A percentile compares a stretch with the other conserved stretches of the same genome.
Conservation (phyloP, 23 tunicate genomes). For the Ciona savignyi region DNA sequence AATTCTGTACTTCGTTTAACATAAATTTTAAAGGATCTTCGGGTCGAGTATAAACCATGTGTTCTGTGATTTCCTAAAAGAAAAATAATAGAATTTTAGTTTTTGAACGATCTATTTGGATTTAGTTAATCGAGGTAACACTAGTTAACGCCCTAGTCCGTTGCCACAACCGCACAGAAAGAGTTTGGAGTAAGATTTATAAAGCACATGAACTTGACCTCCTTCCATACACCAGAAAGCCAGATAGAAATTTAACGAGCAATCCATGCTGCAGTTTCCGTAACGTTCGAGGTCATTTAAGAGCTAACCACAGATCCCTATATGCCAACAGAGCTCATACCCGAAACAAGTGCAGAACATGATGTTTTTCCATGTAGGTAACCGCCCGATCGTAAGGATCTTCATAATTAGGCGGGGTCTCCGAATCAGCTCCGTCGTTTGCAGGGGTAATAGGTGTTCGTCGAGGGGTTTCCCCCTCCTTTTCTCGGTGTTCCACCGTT, state of each 20-base stretch:
- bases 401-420: slow-evolving; percentile 65
- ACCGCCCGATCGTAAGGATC: slow-evolving; percentile 88
- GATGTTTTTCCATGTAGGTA: slow-evolving; percentile 83
- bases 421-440: slow-evolving; percentile 25
- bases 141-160: too few species aligned
- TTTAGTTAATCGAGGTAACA: too few species aligned
- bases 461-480: neutral
- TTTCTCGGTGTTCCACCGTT: slow-evolving; percentile 18
- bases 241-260: too few species aligned
- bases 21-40: slow-evolving; percentile 84
- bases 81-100: neutral
- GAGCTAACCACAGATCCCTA: too few species aligned
- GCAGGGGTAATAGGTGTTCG: slow-evolving; percentile 1
- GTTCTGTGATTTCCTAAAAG: slow-evolving; percentile 82
- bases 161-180: too few species aligned
- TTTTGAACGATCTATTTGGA: too few species aligned
- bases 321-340: too few species aligned
- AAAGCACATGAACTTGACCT: too few species aligned
- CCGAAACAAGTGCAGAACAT: slow-evolving; percentile 74
- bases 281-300: too few species aligned
- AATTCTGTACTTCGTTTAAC: slow-evolving; percentile 64
- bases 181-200: too few species aligned
- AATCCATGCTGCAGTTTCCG: too few species aligned
- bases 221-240: too few species aligned
- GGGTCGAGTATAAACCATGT: slow-evolving; percentile 82